These are phyloP conservation scores for Ips typographus DNA, from an alignment of 1,140 invertebrate species.

Conservation along the genomic window DNA sequence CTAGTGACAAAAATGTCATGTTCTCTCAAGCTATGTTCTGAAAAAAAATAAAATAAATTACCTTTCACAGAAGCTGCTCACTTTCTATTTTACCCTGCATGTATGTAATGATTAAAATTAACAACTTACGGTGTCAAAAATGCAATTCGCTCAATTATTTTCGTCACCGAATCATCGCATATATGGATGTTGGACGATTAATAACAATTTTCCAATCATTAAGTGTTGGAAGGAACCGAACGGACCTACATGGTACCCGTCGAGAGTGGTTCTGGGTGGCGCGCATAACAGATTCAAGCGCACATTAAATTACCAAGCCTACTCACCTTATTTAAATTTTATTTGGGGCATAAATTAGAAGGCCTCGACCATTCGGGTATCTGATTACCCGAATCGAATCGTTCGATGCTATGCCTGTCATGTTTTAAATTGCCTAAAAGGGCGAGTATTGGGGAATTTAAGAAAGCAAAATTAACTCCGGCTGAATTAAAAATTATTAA, in stretches of 20 bases:
- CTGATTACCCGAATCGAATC: conserved; percentile 17
- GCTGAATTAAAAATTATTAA: too few relatives aligned
- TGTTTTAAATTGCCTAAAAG: not conserved
- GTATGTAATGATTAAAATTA: too few relatives aligned
- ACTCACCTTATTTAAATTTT: conserved; percentile 20
- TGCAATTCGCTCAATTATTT: conserved; percentile 2
- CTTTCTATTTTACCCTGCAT: too few relatives aligned
- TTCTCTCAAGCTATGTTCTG: too few relatives aligned
- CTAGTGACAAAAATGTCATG: too few relatives aligned
- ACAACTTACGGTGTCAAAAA: not conserved
- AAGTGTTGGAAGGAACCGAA: not conserved
- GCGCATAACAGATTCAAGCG: conserved; percentile 5
- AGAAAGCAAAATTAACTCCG: not conserved
- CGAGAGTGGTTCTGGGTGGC: conserved; percentile 17
- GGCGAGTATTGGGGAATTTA: not conserved
- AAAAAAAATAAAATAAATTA: too few relatives aligned
- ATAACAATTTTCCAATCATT: not conserved
- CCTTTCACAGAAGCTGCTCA: too few relatives aligned
- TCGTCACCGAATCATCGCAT: not conserved
- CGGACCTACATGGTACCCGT: not conserved
- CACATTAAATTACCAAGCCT: conserved; percentile 12
- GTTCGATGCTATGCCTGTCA: not conserved
- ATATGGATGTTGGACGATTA: conserved; percentile 1
- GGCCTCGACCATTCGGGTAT: conserved; percentile 5
- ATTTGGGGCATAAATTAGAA: conserved; percentile 20